A percentile compares a stretch with the other conserved stretches of the same genome.
Evolutionary conservation across 2,113 vertebrate species (phyloP).

Genomic region (Lagopus muta): DNA sequence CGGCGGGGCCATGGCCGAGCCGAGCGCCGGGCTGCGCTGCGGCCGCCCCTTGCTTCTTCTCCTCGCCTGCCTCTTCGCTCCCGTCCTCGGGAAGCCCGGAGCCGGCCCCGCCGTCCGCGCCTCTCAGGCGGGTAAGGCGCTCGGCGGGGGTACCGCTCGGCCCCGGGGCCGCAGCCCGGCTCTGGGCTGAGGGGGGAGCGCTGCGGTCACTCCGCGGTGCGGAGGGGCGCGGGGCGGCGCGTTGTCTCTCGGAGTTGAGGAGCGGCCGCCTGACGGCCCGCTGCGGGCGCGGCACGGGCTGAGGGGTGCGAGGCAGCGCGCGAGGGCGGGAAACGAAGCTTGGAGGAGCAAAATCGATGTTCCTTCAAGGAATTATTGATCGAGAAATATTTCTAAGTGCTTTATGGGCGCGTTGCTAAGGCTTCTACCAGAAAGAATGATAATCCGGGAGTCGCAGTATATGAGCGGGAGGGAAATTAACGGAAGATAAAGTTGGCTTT

Average conservation of each 20-base stretch:
- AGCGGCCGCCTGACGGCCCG: too few relatives aligned
- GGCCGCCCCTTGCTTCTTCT: background rate
- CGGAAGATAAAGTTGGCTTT: background rate
- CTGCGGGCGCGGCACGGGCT: too few relatives aligned
- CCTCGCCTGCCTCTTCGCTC: background rate
- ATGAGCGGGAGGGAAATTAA: background rate
- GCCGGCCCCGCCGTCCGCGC: background rate
- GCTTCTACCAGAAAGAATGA: background rate
- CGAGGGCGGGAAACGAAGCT: background rate
- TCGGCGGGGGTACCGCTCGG: background rate
- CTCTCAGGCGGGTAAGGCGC: background rate
- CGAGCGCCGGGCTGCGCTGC: background rate
- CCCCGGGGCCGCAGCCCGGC: too few relatives aligned
- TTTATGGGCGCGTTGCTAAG: background rate
- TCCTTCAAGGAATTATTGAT: background rate
- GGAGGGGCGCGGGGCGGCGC: background rate
- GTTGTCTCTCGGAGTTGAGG: too few relatives aligned
- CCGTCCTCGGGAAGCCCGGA: background rate
- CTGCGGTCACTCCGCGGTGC: too few relatives aligned
- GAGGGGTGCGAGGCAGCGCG: too few relatives aligned
- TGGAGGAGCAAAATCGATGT: background rate
- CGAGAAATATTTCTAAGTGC: background rate
- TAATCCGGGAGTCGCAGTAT: fast-evolving
- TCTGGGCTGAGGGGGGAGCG: too few relatives aligned
- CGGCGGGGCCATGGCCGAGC: background rate